Conservation (phyloP, 2,888 invertebrate genomes). For the Anodontia alba region DNA sequence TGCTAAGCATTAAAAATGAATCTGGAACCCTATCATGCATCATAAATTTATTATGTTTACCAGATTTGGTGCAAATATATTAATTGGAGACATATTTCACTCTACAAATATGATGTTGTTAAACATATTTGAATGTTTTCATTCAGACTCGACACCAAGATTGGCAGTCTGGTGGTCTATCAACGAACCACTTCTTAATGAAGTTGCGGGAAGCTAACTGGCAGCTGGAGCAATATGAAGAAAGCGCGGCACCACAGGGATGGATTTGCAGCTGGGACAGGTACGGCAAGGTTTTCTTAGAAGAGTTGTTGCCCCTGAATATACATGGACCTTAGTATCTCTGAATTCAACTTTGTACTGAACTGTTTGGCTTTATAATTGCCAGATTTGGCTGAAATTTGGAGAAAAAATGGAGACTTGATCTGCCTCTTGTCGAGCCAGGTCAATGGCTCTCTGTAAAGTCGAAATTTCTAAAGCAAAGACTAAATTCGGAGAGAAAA, state of each 20-base stretch:
- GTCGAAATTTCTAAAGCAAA: slow-evolving; percentile 8
- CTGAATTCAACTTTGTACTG: too few relatives aligned
- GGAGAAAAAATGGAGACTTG: background rate
- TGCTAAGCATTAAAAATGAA: too few relatives aligned
- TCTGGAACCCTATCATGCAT: too few relatives aligned
- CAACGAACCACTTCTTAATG: slow-evolving; percentile 87
- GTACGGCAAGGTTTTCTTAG: slow-evolving; percentile 85
- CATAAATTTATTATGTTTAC: too few relatives aligned
- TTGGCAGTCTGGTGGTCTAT: slow-evolving; percentile 88
- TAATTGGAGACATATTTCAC: too few relatives aligned
- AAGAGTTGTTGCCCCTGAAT: slow-evolving; percentile 14
- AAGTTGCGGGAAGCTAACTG: slow-evolving; percentile 88
- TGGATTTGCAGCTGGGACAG: slow-evolving; percentile 92
- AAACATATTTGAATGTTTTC: background rate
- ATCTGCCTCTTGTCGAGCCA: background rate
- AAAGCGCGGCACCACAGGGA: slow-evolving; percentile 89
- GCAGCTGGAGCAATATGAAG: slow-evolving; percentile 88
- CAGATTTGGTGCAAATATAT: too few relatives aligned
- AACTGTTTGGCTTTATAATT: background rate
- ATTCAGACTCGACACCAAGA: slow-evolving; percentile 88
- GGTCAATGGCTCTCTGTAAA: background rate
- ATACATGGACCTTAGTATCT: slow-evolving; percentile 2
- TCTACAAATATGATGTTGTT: too few relatives aligned
- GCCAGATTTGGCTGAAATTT: background rate
- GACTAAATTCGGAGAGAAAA: background rate